Evolutionary conservation across 1,140 invertebrate genomes (phyloP), one percentile per base, ranked within the genome.

Genomic region (Antheraea pernyi): DNA sequence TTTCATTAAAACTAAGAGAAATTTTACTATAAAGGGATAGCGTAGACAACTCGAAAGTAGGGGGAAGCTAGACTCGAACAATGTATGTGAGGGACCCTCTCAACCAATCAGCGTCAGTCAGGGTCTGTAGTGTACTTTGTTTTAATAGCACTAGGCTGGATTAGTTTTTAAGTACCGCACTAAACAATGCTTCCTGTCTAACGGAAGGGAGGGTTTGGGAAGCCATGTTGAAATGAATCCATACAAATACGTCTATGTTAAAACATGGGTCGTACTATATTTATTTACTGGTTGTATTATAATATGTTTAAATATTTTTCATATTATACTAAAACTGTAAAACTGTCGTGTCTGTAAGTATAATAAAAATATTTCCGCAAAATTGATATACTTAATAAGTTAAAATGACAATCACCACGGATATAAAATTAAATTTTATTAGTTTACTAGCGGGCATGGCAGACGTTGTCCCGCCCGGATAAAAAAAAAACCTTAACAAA

Each of bases 71-170:
- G 80, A 77, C 76, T 75, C 74, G 72, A 79, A 83, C 81, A 84
- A 83, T 81, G 75, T 79, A 70, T 75, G 73, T 74, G 73, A 82
- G 79, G 70, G 66, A 69, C 69, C 68, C 59, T 72, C 75, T 62
- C 80, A 71, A 80, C 85, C 85, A 89, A 88, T 89, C 79, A 84
- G 81, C 67, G 79, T 73, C 72, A 78, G 79, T 81, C 79, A 83
- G 68, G 75, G 78, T 68, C 71, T 80, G 75, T 80, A 83, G 79
- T 76, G 79, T 80, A 82, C 83, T 89, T 85, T 85, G 80, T 86
- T 86, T 82, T 83, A 89, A 84, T 83, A 83, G 85, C 84, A 85
- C 84, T 87, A 86, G 79, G 79, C 80, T 78, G 84, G 83, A 85
- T 89, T 88, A 88, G 84, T 83, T 88, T 87, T 85, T 83, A 85